Base-by-base conservation (phyloP, 2,113 vertebrate genomes). In the Sialia sialis region DNA sequence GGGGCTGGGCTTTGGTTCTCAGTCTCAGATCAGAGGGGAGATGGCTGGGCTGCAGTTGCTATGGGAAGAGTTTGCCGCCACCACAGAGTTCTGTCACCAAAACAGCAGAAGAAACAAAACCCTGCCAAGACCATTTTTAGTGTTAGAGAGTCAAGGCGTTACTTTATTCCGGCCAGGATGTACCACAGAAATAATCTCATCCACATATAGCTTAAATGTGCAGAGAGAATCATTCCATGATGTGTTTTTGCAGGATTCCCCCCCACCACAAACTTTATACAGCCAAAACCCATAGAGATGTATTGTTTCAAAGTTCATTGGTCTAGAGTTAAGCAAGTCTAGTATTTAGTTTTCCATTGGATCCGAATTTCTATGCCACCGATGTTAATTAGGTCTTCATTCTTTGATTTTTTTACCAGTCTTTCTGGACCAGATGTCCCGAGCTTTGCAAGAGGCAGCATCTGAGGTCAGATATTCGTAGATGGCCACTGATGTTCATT, bases 1-100 rank as follows among this genome's bases (percentile, higher is more conserved):
- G 16, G 16, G 6, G 10, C 7, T 25, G 12, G 5, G 38, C 32
- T 78, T 4, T 3, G 12, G 51, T n/a, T 12, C 59, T 41, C 17
- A 1, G 8, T 62, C 32, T 64, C 0, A 1, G 11, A 17, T 22
- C 2, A 4, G 38, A 34, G 32, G 14, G 15, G 15, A 43, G 30
- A 7, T 64, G 36, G 23, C 36, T 19, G 29, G 38, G 30, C 30
- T 52, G 48, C 1, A 11, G 26, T 14, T 34, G 48, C 23, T 54
- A 38, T 43, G 38, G 75, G 60, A 29, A 64, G 25, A 44, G 34
- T 66, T 30, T 1, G 1, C 38, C 1, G 1, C 32, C 19, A 54
- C 11, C 32, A 13, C 16, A 11, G 48, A 63, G 32, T 54, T 70
- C 19, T 52, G 44, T 34, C n/a, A 67, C n/a, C 2, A 4, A 52